Percentiles rank a stretch among this genome's conserved stretches.
phyloP scores from a whole-genome alignment of 2,113 vertebrate genomes.

The Oreochromis spilurus region DNA sequence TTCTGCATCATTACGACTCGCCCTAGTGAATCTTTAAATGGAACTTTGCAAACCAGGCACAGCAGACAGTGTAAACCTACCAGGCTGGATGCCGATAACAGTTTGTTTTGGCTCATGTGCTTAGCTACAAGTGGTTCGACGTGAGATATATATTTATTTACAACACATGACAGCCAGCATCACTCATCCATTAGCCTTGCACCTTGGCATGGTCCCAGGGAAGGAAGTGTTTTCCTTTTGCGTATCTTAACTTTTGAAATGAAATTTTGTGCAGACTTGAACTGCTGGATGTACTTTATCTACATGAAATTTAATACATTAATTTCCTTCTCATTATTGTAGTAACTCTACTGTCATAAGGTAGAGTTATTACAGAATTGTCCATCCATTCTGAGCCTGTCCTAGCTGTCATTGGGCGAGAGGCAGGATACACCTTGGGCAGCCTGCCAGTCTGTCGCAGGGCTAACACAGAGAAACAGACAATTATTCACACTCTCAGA shows the following conservation, averaged over 20 bases:
- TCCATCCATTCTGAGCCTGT: neutral
- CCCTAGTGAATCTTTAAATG: slow-evolving; percentile 16
- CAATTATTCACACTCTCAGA: neutral
- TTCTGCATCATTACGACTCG: neutral
- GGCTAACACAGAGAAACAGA: too few species aligned
- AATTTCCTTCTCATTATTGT: neutral
- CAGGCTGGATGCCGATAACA: neutral
- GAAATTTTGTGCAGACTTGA: neutral
- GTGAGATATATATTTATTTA: neutral
- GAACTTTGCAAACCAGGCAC: neutral
- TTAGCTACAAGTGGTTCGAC: neutral
- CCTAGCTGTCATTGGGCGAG: neutral
- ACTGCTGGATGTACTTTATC: neutral
- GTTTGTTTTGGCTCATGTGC: neutral
- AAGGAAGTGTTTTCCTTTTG: neutral
- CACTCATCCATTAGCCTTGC: neutral
- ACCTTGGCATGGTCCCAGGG: neutral
- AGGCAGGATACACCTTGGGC: neutral
- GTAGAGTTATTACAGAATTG: neutral
- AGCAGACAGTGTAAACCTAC: neutral
- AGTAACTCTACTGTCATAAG: neutral
- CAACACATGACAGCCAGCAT: neutral
- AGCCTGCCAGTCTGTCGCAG: neutral
- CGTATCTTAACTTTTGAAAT: neutral
- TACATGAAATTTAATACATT: neutral